phyloP scores from a whole-genome alignment of 30 jellyfish, hydroid and myxozoan species.

The Sanderia malayensis region DNA sequence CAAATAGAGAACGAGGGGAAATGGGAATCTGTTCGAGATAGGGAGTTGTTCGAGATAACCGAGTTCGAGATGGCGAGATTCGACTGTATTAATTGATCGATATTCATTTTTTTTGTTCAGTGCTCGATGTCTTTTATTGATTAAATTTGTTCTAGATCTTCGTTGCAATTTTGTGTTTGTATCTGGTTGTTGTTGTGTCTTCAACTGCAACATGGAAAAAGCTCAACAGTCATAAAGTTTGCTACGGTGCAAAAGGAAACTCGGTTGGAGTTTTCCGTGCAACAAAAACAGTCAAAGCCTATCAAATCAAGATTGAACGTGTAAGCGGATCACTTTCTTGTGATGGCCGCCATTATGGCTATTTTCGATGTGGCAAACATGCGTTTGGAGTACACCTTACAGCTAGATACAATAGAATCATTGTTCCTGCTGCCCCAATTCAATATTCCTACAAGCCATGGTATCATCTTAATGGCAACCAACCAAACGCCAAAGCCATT shows the following conservation, averaged over 20 bases:
- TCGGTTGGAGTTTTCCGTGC: background rate
- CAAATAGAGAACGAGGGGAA: too few relatives aligned
- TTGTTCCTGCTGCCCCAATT: background rate
- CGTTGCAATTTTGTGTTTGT: too few relatives aligned
- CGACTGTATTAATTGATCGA: too few relatives aligned
- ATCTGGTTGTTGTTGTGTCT: background rate
- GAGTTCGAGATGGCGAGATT: too few relatives aligned
- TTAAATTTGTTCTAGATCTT: too few relatives aligned
- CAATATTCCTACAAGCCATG: background rate
- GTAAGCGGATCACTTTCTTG: background rate
- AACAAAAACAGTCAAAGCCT: background rate
- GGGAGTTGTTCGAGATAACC: too few relatives aligned
- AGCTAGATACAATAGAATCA: background rate
- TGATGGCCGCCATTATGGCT: background rate
- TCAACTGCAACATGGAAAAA: background rate
- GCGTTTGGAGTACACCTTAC: background rate
- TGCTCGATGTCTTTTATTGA: too few relatives aligned
- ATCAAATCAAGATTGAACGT: background rate
- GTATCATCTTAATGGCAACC: background rate
- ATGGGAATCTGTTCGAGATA: too few relatives aligned
- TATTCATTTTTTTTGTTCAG: too few relatives aligned
- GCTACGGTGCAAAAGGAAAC: background rate
- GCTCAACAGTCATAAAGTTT: background rate
- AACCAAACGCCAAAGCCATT: background rate
- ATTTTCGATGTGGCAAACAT: background rate